Conservation (phyloP, 2,888 invertebrate genomes). For the Pyrochroa serraticornis region DNA sequence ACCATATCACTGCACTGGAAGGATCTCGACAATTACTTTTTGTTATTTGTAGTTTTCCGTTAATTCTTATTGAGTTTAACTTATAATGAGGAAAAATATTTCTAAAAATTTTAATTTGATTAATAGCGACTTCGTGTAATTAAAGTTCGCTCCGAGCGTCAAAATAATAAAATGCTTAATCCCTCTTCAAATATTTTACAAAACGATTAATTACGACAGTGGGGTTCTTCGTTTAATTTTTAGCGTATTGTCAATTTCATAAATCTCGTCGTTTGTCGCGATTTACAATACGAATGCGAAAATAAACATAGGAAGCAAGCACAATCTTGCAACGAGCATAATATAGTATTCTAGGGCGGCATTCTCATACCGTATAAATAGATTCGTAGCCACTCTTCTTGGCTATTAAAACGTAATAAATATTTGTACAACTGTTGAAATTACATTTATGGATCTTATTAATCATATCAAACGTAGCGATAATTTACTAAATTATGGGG, state of each 20-base stretch:
- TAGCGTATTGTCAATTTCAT: constrained; percentile 25
- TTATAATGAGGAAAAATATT: too few relatives aligned
- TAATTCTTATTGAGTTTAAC: too few relatives aligned
- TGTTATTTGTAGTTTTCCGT: too few relatives aligned
- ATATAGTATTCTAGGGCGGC: constrained; percentile 24
- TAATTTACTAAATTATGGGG: neutral
- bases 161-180: too few relatives aligned
- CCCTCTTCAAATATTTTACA: too few relatives aligned
- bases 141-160: too few relatives aligned
- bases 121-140: too few relatives aligned
- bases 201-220: too few relatives aligned
- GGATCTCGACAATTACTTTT: too few relatives aligned
- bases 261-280: constrained; percentile 25
- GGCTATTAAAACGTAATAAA: constrained; percentile 27
- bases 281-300: constrained; percentile 22
- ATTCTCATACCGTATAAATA: constrained; percentile 24
- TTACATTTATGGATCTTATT: constrained; percentile 10
- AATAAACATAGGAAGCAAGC: constrained; percentile 20
- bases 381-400: constrained; percentile 23
- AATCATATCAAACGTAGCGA: neutral
- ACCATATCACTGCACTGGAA: neutral
- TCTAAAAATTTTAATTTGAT: too few relatives aligned
- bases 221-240: constrained; percentile 1
- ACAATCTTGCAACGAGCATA: constrained; percentile 18
- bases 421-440: constrained; percentile 22